Base-by-base conservation (phyloP, 2,113 vertebrate species). In the Nyctereutes procyonoides region DNA sequence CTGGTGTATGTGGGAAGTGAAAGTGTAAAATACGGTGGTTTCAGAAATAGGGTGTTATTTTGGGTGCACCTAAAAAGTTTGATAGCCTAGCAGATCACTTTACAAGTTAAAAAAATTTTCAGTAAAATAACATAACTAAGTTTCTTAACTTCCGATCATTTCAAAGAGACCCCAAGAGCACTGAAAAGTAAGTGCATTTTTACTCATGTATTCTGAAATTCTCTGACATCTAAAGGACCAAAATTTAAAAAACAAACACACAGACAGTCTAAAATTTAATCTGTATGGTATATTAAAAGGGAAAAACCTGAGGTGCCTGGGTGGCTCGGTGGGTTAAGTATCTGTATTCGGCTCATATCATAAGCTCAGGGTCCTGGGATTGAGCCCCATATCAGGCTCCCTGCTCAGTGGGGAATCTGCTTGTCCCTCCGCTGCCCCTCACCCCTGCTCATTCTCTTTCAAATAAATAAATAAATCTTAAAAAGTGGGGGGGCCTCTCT, bases 11-110 rank as follows among this genome's bases (percentile, higher is more conserved):
- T 73, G 67, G 87, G 90, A 97, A 96, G 94, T 92, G 92, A 96
- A 97, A 93, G 94, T 93, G 82, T 81, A 53, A 60, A 88, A 38
- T 58, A 81, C 14, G 4, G 94, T 58, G 65, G 95, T 96, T 96
- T 98, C 93, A 88, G 65, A 95, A 86, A 88, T 53, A 51, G 38
- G 60, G 58, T 48, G 53, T 93, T 88, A 71, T 77, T 77, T 77
- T 77, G 74, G 74, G 77, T 81, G 38, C 30, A 65, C 77, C 80
- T 48, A 51, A 83, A 62, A 63, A 19, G 69, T 53, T 63, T 73
- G 9, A 62, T 77, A 69, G 26, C 71, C 26, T 43, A 38, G 74
- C 55, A 88, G 79, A 56, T 26, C 15, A 65, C 53, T 76, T 80
- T 81, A 32, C 84, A 91, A n/a, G 48, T 65, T 80, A 32, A 60